Conservation (phyloP, 1,140 invertebrate species). For the Phymastichus coffea region DNA sequence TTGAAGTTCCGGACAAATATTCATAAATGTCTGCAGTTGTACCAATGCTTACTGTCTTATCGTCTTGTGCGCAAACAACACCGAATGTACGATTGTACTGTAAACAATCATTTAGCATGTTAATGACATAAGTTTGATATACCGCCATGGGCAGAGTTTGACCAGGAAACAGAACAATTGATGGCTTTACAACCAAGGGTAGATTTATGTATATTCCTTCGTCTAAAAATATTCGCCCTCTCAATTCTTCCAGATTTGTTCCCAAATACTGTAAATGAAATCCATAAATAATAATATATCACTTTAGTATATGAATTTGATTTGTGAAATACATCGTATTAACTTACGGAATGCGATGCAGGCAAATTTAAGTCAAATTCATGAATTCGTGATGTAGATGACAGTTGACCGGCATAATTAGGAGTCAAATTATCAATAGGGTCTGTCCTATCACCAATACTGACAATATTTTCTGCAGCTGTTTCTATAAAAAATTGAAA, state of each 20-base stretch:
- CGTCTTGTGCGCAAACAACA: conserved; percentile 52
- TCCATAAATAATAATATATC: conserved; percentile 8
- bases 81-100: conserved; percentile 65
- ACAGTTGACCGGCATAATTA: not conserved
- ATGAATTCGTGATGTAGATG: not conserved
- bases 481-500: not conserved
- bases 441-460: not conserved
- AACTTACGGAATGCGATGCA: conserved; percentile 57
- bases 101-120: conserved; percentile 61
- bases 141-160: conserved; percentile 72
- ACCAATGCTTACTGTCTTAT: conserved; percentile 52
- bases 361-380: conserved; percentile 56
- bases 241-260: conserved; percentile 62
- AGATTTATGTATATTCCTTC: conserved; percentile 54
- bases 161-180: conserved; percentile 69
- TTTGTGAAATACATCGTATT: not conserved
- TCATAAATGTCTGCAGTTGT: conserved; percentile 75
- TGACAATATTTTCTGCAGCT: not conserved
- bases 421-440: not conserved
- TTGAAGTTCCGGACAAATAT: conserved; percentile 55
- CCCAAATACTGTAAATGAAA: conserved; percentile 62
- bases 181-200: conserved; percentile 62
- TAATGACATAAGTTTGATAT: conserved; percentile 57
- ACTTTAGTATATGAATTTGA: not conserved
- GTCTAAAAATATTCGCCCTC: conserved; percentile 65